phyloP scores from a whole-genome alignment of 2,888 invertebrate species.

The Serripes groenlandicus region DNA sequence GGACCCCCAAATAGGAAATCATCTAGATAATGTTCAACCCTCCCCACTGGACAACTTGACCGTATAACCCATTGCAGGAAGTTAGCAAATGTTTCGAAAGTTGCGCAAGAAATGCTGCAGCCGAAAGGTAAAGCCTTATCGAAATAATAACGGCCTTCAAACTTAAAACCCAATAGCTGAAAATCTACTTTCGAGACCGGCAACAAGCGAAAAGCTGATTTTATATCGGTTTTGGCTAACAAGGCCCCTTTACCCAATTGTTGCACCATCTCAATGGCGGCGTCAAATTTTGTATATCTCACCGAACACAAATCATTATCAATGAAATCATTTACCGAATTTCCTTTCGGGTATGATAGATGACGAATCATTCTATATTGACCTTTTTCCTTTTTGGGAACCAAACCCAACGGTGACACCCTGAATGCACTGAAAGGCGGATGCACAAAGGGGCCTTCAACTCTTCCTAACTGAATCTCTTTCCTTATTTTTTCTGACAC shows the following conservation, averaged over 20 bases:
- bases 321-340: constrained; percentile 53
- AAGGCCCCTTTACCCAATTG: background rate
- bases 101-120: constrained; percentile 32
- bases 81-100: constrained; percentile 28
- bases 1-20: constrained; percentile 43
- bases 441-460: constrained; percentile 36
- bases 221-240: constrained; percentile 18
- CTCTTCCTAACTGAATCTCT: constrained; percentile 30
- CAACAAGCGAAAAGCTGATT: constrained; percentile 33
- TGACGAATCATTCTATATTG: constrained; percentile 49
- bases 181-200: constrained; percentile 26
- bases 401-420: constrained; percentile 7
- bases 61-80: constrained; percentile 21
- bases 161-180: constrained; percentile 42
- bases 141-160: constrained; percentile 42
- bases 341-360: constrained; percentile 33
- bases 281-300: constrained; percentile 19
- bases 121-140: constrained; percentile 51
- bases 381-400: constrained; percentile 36
- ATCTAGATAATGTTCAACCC: constrained; percentile 39
- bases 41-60: background rate
- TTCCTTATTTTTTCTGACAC: constrained; percentile 29
- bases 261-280: constrained; percentile 15
- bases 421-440: background rate
- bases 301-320: constrained; percentile 3